phyloP scores from a whole-genome alignment of 2,888 invertebrate genomes.

The Pinctada fucata region DNA sequence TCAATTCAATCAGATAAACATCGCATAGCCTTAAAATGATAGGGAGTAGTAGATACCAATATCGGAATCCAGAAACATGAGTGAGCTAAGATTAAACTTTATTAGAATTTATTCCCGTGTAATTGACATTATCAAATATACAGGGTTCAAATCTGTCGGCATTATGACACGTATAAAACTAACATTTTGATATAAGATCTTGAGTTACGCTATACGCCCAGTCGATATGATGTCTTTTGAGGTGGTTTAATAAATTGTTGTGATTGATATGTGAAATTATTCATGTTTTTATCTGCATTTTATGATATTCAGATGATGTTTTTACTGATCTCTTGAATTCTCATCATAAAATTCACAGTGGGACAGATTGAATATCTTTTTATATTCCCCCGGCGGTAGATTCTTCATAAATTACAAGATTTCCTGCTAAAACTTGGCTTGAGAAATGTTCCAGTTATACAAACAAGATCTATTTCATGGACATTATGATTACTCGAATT shows the following conservation, averaged over 20 bases:
- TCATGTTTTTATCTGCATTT: background rate
- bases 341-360: conserved; percentile 1
- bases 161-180: conserved; percentile 2
- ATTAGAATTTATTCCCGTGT: conserved; percentile 40
- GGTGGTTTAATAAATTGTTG: background rate
- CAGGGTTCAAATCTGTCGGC: conserved; percentile 13
- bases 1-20: background rate
- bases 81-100: conserved; percentile 33
- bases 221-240: background rate
- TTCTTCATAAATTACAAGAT: no score
- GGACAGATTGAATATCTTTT: conserved; percentile 1
- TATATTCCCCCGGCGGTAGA: no score
- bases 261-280: background rate
- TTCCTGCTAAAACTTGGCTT: no score
- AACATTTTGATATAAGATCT: background rate
- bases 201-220: conserved; percentile 22
- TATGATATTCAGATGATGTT: conserved; percentile 3
- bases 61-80: conserved; percentile 37
- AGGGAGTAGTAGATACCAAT: background rate
- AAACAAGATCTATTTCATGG: no score
- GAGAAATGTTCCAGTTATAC: no score
- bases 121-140: conserved; percentile 41
- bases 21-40: background rate
- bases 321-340: background rate
- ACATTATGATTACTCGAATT: no score